A percentile compares a stretch with the other conserved stretches of the same genome.
Conservation (phyloP, 2,888 invertebrate genomes). For the Eupithecia inturbata region DNA sequence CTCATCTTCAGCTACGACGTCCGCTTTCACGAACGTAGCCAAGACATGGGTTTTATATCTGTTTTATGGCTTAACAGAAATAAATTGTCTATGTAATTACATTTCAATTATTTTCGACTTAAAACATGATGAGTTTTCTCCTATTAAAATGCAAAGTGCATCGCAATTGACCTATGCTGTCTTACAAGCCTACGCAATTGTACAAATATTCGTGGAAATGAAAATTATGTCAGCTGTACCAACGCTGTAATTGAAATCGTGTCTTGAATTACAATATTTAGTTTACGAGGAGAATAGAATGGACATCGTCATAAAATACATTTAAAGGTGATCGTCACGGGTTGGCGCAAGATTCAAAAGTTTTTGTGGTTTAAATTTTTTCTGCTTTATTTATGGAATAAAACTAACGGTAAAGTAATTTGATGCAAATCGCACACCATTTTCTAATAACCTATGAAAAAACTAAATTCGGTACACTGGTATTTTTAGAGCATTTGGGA, state of each 20-base stretch:
- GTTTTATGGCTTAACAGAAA: slow-evolving; percentile 42
- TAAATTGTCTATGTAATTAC: slow-evolving; percentile 34
- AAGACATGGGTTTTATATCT: slow-evolving; percentile 30
- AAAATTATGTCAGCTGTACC: slow-evolving; percentile 19
- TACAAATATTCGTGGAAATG: slow-evolving; percentile 23
- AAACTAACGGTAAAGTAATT: no score
- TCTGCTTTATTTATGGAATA: no score
- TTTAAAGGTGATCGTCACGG: no score
- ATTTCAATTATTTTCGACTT: slow-evolving; percentile 47
- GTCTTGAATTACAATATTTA: slow-evolving; percentile 14
- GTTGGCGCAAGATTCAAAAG: no score
- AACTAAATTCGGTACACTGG: no score
- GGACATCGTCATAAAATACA: background rate
- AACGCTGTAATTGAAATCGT: slow-evolving; percentile 5
- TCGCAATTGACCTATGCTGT: background rate
- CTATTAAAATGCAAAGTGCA: slow-evolving; percentile 31
- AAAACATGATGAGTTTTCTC: slow-evolving; percentile 44
- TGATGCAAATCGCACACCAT: no score
- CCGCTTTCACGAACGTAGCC: background rate
- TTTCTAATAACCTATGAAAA: no score
- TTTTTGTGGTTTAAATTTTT: no score
- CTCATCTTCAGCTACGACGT: background rate
- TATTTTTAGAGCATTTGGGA: no score
- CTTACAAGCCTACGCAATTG: slow-evolving; percentile 17
- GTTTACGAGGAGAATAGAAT: background rate